These are phyloP conservation scores for Anorthoa munda DNA, from an alignment of 2,888 invertebrate genomes.

Conservation along the genomic window DNA sequence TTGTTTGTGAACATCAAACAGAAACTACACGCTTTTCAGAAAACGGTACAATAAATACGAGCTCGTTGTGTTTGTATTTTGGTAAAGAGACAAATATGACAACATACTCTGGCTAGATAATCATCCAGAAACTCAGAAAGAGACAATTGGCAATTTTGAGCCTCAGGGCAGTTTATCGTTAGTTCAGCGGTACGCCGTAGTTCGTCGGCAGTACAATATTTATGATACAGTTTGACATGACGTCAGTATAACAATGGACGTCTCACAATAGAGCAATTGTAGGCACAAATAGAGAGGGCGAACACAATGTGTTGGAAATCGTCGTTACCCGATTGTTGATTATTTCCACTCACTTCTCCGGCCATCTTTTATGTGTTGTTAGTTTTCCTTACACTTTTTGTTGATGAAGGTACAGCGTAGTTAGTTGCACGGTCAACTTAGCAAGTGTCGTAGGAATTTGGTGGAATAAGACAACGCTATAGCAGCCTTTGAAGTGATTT, in stretches of 20 bases:
- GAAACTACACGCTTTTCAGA: conserved; percentile 1
- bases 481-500: not conserved
- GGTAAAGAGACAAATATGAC: not conserved
- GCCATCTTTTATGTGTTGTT: conserved; percentile 1
- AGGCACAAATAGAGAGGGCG: conserved; percentile 26
- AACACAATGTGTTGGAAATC: conserved; percentile 45
- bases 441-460: not conserved
- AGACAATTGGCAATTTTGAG: not conserved
- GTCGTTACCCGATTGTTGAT: conserved; percentile 28
- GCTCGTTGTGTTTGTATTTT: not conserved
- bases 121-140: not conserved
- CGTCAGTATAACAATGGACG: conserved; percentile 37
- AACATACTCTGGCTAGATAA: not conserved
- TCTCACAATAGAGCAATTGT: conserved; percentile 53
- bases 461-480: not conserved
- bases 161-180: not conserved
- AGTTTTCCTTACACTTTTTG: not conserved
- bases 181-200: not conserved
- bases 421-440: not conserved
- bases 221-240: conserved; percentile 30
- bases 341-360: conserved; percentile 24
- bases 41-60: not conserved
- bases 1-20: not conserved
- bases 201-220: conserved; percentile 21
- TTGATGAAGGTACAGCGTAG: not conserved